Evolutionary conservation across 2,113 vertebrate species (phyloP).

Genomic region (Octodon degus): DNA sequence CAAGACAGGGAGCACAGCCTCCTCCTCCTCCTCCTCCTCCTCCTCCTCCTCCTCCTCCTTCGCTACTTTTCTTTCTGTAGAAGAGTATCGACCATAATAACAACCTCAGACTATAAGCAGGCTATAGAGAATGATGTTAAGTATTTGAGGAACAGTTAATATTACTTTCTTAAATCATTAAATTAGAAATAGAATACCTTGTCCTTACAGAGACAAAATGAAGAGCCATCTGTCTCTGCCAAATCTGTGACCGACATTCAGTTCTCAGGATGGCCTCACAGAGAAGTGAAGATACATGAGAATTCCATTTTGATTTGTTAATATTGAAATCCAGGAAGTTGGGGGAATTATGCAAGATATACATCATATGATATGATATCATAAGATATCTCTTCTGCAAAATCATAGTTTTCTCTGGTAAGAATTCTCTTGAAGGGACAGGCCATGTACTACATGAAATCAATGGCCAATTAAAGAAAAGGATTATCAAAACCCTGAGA

Average conservation of each 20-base stretch:
- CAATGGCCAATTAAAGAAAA: not conserved
- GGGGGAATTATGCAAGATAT: not conserved
- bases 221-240: not conserved
- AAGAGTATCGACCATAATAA: not conserved
- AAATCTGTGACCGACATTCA: not conserved
- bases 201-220: not conserved
- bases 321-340: not conserved
- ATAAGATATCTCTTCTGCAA: not conserved
- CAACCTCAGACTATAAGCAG: not conserved
- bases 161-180: not conserved
- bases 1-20: not conserved
- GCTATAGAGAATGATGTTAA: not conserved
- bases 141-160: not conserved
- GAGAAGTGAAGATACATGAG: not conserved
- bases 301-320: not conserved
- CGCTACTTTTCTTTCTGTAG: not conserved
- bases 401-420: not conserved
- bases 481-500: not conserved
- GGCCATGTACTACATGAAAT: not conserved
- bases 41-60: no score
- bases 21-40: not conserved
- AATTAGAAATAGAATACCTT: not conserved
- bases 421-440: not conserved
- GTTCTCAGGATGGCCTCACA: not conserved
- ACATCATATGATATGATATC: not conserved